phyloP scores from a whole-genome alignment of 2,113 vertebrate genomes.

The Calypte anna region DNA sequence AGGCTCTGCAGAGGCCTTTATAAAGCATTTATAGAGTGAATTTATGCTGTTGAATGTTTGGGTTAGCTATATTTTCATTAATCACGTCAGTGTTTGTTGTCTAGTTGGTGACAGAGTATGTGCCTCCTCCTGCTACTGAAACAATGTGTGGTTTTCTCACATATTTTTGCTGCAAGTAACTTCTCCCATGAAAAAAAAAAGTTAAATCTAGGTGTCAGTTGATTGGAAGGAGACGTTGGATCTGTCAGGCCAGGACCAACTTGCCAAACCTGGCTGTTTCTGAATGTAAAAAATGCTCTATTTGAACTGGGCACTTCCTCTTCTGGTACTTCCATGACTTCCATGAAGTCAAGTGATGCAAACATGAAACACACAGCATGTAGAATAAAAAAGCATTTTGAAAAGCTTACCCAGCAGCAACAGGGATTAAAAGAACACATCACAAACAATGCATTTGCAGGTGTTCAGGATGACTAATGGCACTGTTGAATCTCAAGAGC shows the following conservation, averaged over 20 bases:
- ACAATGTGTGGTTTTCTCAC: not conserved
- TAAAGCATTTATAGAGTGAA: accelerated
- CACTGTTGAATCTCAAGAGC: not conserved
- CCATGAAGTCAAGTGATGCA: not conserved
- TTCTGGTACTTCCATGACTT: not conserved
- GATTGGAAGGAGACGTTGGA: not conserved
- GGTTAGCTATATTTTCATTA: not conserved
- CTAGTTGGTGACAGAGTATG: not conserved
- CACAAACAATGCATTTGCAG: too few relatives aligned
- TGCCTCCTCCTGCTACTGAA: not conserved
- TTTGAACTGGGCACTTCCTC: not conserved
- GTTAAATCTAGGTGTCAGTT: not conserved
- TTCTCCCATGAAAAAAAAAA: not conserved
- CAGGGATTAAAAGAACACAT: not conserved
- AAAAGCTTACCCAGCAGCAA: not conserved
- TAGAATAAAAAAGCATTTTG: not conserved
- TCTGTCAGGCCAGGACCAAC: not conserved
- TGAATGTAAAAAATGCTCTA: not conserved
- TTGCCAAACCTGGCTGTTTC: not conserved
- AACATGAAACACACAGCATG: not conserved
- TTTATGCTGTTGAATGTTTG: not conserved
- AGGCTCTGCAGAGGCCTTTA: not conserved
- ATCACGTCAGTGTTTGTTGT: not conserved
- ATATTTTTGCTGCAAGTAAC: not conserved
- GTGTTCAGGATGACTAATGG: not conserved